phyloP scores from a whole-genome alignment of 1,140 invertebrate species.

The Drosophila seguyi region DNA sequence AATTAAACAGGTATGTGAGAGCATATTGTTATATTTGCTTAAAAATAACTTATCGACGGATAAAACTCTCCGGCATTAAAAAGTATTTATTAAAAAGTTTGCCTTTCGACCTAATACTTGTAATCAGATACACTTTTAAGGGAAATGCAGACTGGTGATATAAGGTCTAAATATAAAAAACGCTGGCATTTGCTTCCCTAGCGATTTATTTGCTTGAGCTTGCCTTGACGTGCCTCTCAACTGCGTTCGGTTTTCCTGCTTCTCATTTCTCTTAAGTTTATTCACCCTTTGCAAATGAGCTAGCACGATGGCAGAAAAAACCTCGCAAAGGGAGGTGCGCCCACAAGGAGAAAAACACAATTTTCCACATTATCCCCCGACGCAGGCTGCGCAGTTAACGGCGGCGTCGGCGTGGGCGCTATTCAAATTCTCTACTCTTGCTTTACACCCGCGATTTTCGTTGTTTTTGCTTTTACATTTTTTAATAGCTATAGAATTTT shows the following conservation, averaged over 20 bases:
- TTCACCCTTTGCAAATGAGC: slow-evolving; percentile 83
- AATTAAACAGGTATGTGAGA: slow-evolving; percentile 67
- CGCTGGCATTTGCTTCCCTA: not conserved
- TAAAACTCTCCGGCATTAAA: not conserved
- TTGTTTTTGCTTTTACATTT: slow-evolving; percentile 84
- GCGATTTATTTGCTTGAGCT: slow-evolving; percentile 4
- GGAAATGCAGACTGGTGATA: not conserved
- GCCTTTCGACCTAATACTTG: not conserved
- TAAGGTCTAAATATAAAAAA: slow-evolving; percentile 5
- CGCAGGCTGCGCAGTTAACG: slow-evolving; percentile 34
- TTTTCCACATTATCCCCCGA: slow-evolving; percentile 73
- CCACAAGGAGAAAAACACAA: slow-evolving; percentile 63
- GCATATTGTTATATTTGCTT: slow-evolving; percentile 12
- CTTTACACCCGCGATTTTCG: slow-evolving; percentile 81
- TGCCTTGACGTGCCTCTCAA: not conserved
- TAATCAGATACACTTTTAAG: slow-evolving; percentile 6
- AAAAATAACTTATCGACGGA: not conserved
- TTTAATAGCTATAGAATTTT: slow-evolving; percentile 82
- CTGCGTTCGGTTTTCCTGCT: slow-evolving; percentile 12
- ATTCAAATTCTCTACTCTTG: slow-evolving; percentile 82
- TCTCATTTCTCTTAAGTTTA: slow-evolving; percentile 70
- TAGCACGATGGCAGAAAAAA: slow-evolving; percentile 12
- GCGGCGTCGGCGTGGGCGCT: slow-evolving; percentile 50
- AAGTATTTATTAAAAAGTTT: not conserved
- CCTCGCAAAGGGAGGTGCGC: slow-evolving; percentile 3